Conservation (phyloP, 2,888 invertebrate genomes). For the Caenorhabditis sp. region DNA sequence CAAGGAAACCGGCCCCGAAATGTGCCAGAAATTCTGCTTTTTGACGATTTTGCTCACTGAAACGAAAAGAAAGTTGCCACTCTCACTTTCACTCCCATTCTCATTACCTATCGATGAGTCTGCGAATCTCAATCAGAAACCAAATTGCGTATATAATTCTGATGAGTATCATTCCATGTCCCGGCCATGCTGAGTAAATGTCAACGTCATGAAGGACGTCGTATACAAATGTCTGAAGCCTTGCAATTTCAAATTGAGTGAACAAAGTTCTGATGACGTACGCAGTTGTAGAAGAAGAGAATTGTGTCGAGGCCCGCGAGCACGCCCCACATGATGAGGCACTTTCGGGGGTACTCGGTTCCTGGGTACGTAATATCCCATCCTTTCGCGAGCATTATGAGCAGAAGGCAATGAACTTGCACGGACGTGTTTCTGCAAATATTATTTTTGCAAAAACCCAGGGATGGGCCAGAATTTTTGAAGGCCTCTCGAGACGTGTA, state of each 20-base stretch:
- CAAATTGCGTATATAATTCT: slow-evolving; percentile 90
- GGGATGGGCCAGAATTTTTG: too few relatives aligned
- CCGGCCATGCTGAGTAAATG: slow-evolving; percentile 97
- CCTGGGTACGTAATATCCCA: slow-evolving; percentile 86
- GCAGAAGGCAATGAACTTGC: slow-evolving; percentile 92
- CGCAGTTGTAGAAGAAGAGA: slow-evolving; percentile 95
- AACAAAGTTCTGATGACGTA: slow-evolving; percentile 82
- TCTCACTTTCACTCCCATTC: too few relatives aligned
- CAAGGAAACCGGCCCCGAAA: slow-evolving; percentile 95
- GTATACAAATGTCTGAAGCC: slow-evolving; percentile 90
- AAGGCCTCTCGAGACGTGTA: too few relatives aligned
- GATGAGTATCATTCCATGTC: slow-evolving; percentile 92
- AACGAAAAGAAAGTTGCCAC: slow-evolving; percentile 10
- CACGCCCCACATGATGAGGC: slow-evolving; percentile 89
- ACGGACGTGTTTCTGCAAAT: slow-evolving; percentile 55
- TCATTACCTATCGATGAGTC: slow-evolving; percentile 85
- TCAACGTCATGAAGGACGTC: slow-evolving; percentile 92
- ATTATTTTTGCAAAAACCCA: too few relatives aligned
- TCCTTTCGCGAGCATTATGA: slow-evolving; percentile 93
- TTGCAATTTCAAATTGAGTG: not conserved
- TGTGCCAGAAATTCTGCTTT: slow-evolving; percentile 94
- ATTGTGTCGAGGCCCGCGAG: slow-evolving; percentile 92
- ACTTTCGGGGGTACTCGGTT: slow-evolving; percentile 81
- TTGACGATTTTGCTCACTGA: slow-evolving; percentile 86
- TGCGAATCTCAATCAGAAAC: slow-evolving; percentile 87